Base-by-base conservation (phyloP, 64 coral and sea anemone genomes). In the Montipora efflorescens region DNA sequence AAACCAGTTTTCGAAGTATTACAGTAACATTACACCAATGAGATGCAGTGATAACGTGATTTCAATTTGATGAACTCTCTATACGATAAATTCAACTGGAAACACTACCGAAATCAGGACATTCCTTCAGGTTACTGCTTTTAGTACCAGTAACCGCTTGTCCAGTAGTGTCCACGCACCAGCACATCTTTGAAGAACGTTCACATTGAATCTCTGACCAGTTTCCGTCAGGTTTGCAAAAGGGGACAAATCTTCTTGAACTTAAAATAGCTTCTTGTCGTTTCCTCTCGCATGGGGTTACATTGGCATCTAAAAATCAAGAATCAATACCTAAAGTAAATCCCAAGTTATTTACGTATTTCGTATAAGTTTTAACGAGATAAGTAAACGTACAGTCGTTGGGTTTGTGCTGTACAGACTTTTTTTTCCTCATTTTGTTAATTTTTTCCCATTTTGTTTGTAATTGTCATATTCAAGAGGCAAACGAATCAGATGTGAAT, bases 131-230 rank as follows among this genome's bases (percentile, higher is more conserved):
- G 8, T 75, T 51, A 20, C 13, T 73, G 49, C 74, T 70, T 14
- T 71, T 80, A 3, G 92, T 88, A 28, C 21, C 67, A 59, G 77
- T 47, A 4, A 88, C 20, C 45, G 88, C 84, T 25, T 77, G 10
- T 14, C 75, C 58, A 2, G 67, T 47, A 4, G 14, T 79, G 48
- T 93, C 84, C 81, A 88, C 59, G 68, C 84, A 88, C 92, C 92
- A 93, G 23, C 92, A 93, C 68, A 69, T 48, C 16, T 62, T 81
- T 15, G 92, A 84, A 7, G 48, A 57, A 4, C 16, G 84, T 80
- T 88, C 84, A 51, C 92, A 93, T 8, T 93, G 92, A 14, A 93
- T 88, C 58, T 53, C 59, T 45, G 59, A 78, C 92, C 92, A 93
- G 9, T 76, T 93, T 23, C 92, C 92, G 75, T 93, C 92, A 4